These are phyloP conservation scores for Lepidurus apus DNA, from an alignment of 1,140 invertebrate genomes.

Conservation along the genomic window DNA sequence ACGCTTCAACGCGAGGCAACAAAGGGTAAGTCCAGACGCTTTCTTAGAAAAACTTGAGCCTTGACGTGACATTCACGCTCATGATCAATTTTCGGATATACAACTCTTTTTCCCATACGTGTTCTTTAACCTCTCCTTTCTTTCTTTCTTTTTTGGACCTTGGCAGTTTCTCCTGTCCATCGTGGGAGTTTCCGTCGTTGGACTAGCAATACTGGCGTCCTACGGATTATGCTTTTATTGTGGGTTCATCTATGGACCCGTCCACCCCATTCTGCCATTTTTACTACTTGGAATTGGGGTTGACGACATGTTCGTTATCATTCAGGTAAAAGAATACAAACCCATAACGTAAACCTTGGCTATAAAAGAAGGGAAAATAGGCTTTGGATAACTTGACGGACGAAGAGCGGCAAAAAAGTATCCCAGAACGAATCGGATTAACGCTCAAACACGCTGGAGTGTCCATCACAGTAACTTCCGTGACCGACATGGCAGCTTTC, in stretches of 20 bases:
- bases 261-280: conserved; percentile 55
- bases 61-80: conserved; percentile 1
- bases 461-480: conserved; percentile 61
- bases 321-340: conserved; percentile 43
- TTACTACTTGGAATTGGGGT: conserved; percentile 53
- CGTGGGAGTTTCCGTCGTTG: conserved; percentile 51
- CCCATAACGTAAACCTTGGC: background rate
- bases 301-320: conserved; percentile 53
- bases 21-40: conserved; percentile 45
- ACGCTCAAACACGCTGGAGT: conserved; percentile 55
- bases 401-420: conserved; percentile 41
- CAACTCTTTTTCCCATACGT: background rate
- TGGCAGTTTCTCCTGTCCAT: conserved; percentile 47
- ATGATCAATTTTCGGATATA: background rate
- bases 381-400: conserved; percentile 43
- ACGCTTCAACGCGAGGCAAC: conserved; percentile 51
- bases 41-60: background rate
- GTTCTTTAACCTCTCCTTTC: background rate
- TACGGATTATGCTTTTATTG: conserved; percentile 53
- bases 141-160: conserved; percentile 14
- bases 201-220: conserved; percentile 50
- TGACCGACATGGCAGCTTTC: conserved; percentile 63
- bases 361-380: conserved; percentile 32
- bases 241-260: conserved; percentile 52
- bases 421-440: conserved; percentile 46